Evolutionary conservation across 2,113 vertebrate genomes (phyloP).

Genomic region (Protobothrops flavoviridis): DNA sequence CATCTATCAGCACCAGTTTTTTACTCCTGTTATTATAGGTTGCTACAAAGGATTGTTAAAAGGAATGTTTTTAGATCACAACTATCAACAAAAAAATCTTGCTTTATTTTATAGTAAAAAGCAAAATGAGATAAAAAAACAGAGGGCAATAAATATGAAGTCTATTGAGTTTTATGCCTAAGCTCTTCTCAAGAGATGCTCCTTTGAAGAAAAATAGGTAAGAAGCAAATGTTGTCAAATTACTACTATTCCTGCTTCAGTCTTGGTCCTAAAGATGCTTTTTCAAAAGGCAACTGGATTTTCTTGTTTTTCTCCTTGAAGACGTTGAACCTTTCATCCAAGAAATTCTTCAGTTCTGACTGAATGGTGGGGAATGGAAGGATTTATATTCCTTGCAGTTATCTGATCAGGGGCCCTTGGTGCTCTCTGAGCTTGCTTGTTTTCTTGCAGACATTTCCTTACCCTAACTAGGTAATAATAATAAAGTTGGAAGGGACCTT

Average conservation of each 20-base stretch:
- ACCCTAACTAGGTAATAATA: no score
- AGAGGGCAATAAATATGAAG: not conserved
- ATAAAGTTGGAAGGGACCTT: no score
- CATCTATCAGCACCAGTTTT: constrained; percentile 28
- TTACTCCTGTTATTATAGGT: constrained; percentile 1
- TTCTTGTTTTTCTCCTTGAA: not conserved
- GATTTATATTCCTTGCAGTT: not conserved
- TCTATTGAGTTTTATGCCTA: not conserved
- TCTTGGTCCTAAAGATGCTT: not conserved
- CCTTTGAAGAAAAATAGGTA: not conserved
- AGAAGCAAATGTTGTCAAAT: not conserved
- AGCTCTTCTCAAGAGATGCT: not conserved
- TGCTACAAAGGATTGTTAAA: constrained; percentile 11
- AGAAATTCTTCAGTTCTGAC: not conserved
- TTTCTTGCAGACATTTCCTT: no score
- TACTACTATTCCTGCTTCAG: not conserved
- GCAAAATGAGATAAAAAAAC: not conserved
- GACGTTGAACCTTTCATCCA: not conserved
- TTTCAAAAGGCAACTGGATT: not conserved
- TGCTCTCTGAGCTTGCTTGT: no score
- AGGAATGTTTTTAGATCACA: not conserved
- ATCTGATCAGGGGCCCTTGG: not conserved
- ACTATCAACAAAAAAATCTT: not conserved
- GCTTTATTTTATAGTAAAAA: not conserved
- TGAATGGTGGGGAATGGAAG: not conserved